Percentiles rank a stretch among this genome's conserved stretches.
Evolutionary conservation across 1,140 invertebrate genomes (phyloP).

Genomic region (Nasonia giraulti): DNA sequence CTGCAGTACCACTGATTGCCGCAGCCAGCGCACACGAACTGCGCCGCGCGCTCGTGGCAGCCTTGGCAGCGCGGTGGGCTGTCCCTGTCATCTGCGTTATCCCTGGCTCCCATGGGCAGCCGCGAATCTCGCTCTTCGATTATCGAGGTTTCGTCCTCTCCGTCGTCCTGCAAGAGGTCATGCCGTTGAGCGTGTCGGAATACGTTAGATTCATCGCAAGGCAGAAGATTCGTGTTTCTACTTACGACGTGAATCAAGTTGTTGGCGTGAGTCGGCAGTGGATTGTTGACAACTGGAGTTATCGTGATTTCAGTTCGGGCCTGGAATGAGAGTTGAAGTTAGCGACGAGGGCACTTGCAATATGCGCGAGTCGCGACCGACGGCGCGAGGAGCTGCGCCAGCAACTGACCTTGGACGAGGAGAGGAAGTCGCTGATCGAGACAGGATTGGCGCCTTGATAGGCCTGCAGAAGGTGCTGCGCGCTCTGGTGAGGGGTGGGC

Average conservation of each 20-base stretch:
- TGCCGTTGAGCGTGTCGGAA: too few relatives aligned
- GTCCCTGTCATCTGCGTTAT: slow-evolving; percentile 69
- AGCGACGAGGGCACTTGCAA: neutral
- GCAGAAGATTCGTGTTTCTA: neutral
- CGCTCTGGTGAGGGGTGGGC: slow-evolving; percentile 60
- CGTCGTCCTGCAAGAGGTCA: slow-evolving; percentile 72
- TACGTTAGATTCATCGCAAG: slow-evolving; percentile 3
- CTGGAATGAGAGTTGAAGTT: slow-evolving; percentile 53
- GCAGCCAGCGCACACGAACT: slow-evolving; percentile 90
- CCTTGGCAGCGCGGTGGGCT: slow-evolving; percentile 81
- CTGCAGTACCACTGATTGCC: slow-evolving; percentile 94
- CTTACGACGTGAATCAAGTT: slow-evolving; percentile 70
- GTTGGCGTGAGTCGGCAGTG: slow-evolving; percentile 66
- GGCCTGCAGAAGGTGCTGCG: slow-evolving; percentile 66
- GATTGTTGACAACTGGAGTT: slow-evolving; percentile 73
- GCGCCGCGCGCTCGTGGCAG: slow-evolving; percentile 84
- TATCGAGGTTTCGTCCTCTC: slow-evolving; percentile 77
- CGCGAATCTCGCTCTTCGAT: slow-evolving; percentile 79
- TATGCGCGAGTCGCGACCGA: too few relatives aligned
- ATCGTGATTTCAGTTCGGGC: slow-evolving; percentile 76
- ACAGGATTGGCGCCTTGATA: slow-evolving; percentile 71
- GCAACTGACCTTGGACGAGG: slow-evolving; percentile 77
- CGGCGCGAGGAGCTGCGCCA: neutral
- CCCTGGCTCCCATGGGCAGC: slow-evolving; percentile 61
- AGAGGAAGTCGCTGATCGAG: slow-evolving; percentile 78